Evolutionary conservation across 1,140 invertebrate species (phyloP).

Genomic region (Philotrypesis tridentata): DNA sequence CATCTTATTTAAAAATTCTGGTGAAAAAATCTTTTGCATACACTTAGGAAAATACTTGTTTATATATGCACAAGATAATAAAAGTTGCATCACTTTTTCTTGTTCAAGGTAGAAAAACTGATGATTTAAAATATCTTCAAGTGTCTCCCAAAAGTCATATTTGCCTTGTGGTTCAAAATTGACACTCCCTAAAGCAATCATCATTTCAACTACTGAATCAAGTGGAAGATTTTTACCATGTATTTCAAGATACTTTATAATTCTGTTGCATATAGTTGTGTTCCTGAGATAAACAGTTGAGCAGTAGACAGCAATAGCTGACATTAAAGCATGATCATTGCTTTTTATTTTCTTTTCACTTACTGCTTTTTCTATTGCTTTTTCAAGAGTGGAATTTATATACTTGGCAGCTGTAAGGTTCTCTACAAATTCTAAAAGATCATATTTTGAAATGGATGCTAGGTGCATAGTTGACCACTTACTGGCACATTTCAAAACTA

Average conservation of each 20-base stretch:
- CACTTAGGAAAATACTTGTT: slow-evolving; percentile 80
- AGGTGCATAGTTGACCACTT: slow-evolving; percentile 77
- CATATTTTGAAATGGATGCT: slow-evolving; percentile 64
- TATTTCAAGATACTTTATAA: slow-evolving; percentile 76
- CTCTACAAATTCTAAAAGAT: slow-evolving; percentile 77
- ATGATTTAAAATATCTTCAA: slow-evolving; percentile 76
- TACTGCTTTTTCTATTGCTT: slow-evolving; percentile 78
- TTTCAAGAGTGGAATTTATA: slow-evolving; percentile 67
- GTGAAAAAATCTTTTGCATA: slow-evolving; percentile 77
- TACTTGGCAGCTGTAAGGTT: slow-evolving; percentile 75
- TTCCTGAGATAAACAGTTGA: slow-evolving; percentile 77
- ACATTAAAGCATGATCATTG: slow-evolving; percentile 75
- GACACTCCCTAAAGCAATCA: slow-evolving; percentile 79
- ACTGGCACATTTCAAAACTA: slow-evolving; percentile 72
- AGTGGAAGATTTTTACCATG: slow-evolving; percentile 73
- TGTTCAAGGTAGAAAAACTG: slow-evolving; percentile 78
- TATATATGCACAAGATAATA: slow-evolving; percentile 80
- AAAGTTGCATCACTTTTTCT: slow-evolving; percentile 77
- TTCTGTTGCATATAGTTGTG: slow-evolving; percentile 75
- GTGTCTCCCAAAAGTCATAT: slow-evolving; percentile 76
- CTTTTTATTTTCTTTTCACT: slow-evolving; percentile 72
- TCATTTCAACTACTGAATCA: slow-evolving; percentile 75
- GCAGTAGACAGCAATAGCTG: slow-evolving; percentile 79
- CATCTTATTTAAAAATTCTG: slow-evolving; percentile 78
- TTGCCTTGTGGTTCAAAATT: slow-evolving; percentile 76